Base-by-base conservation (phyloP, 2,797 vertebrate species). In the Alectoris magna region DNA sequence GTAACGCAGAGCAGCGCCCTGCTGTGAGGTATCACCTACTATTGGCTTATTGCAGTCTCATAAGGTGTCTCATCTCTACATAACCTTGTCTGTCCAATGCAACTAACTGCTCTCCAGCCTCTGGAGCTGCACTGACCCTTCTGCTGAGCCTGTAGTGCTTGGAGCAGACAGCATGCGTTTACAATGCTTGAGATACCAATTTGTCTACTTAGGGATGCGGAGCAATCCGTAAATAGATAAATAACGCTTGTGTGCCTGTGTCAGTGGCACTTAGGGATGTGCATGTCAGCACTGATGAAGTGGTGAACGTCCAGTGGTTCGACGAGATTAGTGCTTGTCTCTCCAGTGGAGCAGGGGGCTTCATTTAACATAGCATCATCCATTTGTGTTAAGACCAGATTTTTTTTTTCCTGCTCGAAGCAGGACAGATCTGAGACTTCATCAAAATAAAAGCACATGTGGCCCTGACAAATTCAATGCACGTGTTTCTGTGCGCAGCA, bases 141-240 rank as follows among this genome's bases (percentile, higher is more conserved):
- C 78, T 73, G 21, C 62, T 75, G 71, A 88, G 84, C 39, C 51
- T 3, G 2, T 29, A 16, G 59, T 24, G 43, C 48, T 76, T 64
- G 56, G 91, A n/a, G 95, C 83, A 91, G 70, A 26, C 15, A 49
- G n/a, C 17, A 29, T 4, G 27, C 55, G 44, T 60, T 59, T 11
- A 51, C 93, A 88, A 62, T 23, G 63, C 86, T 94, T 90, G 92
- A 86, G 77, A 88, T 73, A 91, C 67, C 69, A 96, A 77, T 92
- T 96, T 95, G 74, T 81, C 82, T 49, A 3, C 82, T 76, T 96
- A 95, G 79, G 84, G 95, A 74, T 87, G 91, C 80, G 83, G 93
- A 94, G 51, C 9, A 79, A 29, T 55, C 53, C 10, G 53, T 55
- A 55, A 55, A 55, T 55, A 90, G 79, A 89, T 78, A 85, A 94